phyloP scores from a whole-genome alignment of 2,797 vertebrate genomes.

The Geotrypetes seraphini region DNA sequence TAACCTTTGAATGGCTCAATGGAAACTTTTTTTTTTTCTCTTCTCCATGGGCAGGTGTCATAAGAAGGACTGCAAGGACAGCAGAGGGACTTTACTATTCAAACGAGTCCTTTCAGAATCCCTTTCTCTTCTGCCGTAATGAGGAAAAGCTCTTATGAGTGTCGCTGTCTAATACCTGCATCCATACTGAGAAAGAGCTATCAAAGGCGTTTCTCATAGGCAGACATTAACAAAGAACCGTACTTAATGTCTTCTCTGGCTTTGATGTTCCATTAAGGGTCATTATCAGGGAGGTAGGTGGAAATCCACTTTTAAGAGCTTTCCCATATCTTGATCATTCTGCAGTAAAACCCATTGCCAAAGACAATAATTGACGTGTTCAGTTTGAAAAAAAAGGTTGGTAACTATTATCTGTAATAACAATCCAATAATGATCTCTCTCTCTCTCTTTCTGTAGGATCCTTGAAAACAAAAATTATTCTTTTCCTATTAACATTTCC shows the following conservation, averaged over 20 bases:
- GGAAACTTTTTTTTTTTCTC: no score
- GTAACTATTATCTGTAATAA: neutral
- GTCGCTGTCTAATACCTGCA: no score
- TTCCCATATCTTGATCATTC: neutral
- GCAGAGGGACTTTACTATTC: no score
- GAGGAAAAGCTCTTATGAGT: no score
- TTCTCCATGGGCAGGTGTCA: no score
- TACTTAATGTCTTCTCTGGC: neutral
- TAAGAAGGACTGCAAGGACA: no score
- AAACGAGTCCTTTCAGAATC: no score
- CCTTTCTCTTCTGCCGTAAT: no score
- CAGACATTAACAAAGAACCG: neutral
- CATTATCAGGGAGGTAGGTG: neutral
- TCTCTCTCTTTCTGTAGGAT: neutral
- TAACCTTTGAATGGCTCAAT: no score
- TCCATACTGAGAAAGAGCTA: no score
- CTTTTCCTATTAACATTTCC: neutral
- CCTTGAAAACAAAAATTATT: neutral
- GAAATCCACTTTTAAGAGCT: neutral
- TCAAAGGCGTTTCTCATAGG: neutral
- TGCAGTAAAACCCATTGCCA: neutral
- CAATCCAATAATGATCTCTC: neutral
- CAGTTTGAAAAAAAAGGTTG: neutral
- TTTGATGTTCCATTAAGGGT: slow-evolving; percentile 5
- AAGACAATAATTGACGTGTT: slow-evolving; percentile 11